Evolutionary conservation across 1,140 invertebrate species (phyloP).

Genomic region (Zaprionus kolodkinae): DNA sequence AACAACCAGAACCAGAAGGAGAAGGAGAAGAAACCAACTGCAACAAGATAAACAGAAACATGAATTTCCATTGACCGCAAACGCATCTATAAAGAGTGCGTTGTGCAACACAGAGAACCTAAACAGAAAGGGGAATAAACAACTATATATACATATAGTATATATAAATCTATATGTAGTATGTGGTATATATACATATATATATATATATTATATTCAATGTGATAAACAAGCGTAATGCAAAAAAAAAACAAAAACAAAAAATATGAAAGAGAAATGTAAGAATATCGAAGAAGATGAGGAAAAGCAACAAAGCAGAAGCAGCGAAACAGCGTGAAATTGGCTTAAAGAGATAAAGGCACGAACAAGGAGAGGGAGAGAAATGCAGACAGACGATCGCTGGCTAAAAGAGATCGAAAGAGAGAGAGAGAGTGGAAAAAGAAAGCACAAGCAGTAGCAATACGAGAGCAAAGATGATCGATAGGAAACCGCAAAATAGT

Average conservation of each 20-base stretch:
- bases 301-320: constrained; percentile 16
- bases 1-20: constrained; percentile 14
- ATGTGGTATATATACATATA: constrained; percentile 57
- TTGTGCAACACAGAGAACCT: constrained; percentile 50
- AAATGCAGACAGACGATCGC: constrained; percentile 20
- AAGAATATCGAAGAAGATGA: constrained; percentile 22
- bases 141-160: constrained; percentile 48
- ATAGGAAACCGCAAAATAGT: not conserved
- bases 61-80: constrained; percentile 55
- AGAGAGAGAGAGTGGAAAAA: not conserved
- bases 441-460: not conserved
- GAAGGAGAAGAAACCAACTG: constrained; percentile 9
- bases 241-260: constrained; percentile 61
- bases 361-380: not conserved
- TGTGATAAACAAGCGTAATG: constrained; percentile 80
- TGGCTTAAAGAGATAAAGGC: constrained; percentile 12
- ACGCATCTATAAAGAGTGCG: constrained; percentile 27
- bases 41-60: constrained; percentile 40
- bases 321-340: constrained; percentile 16
- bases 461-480: not conserved
- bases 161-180: constrained; percentile 50
- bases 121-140: constrained; percentile 29
- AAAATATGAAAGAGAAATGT: constrained; percentile 17
- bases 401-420: constrained; percentile 11
- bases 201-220: constrained; percentile 70